Conservation (phyloP, 2,113 vertebrate genomes). For the Rana temporaria region DNA sequence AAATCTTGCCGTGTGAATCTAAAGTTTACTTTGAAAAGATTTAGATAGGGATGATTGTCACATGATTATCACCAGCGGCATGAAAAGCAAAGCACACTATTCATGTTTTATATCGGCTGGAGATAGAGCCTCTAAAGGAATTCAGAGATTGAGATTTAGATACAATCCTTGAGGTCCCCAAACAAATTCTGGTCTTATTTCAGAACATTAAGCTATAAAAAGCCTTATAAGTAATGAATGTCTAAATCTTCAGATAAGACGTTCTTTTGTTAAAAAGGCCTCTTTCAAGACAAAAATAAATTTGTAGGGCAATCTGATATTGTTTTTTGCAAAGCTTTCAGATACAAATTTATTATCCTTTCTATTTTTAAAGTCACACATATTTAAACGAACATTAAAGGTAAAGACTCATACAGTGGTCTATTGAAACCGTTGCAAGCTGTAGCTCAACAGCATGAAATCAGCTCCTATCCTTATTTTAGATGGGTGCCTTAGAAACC, state of each 20-base stretch:
- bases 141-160: conserved; percentile 29
- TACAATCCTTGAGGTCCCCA: conserved; percentile 23
- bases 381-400: too few relatives aligned
- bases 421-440: too few relatives aligned
- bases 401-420: too few relatives aligned
- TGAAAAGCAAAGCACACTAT: conserved; percentile 14
- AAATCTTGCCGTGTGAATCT: conserved; percentile 35
- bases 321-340: neutral
- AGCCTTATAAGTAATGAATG: conserved; percentile 37
- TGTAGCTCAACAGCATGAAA: too few relatives aligned
- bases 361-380: too few relatives aligned
- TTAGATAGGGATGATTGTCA: conserved; percentile 15
- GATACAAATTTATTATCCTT: neutral
- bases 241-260: conserved; percentile 22
- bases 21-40: conserved; percentile 34
- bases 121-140: conserved; percentile 30
- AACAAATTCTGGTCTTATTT: conserved; percentile 34
- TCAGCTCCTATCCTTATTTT: too few relatives aligned
- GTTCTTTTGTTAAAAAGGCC: conserved; percentile 18
- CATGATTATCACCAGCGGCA: conserved; percentile 12
- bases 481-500: too few relatives aligned
- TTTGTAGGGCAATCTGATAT: conserved; percentile 20
- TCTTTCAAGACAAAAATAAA: neutral
- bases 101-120: conserved; percentile 22
- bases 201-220: conserved; percentile 35